These are phyloP conservation scores for Urosaurus nigricauda DNA, from an alignment of 2,797 vertebrate genomes.

Conservation along the genomic window DNA sequence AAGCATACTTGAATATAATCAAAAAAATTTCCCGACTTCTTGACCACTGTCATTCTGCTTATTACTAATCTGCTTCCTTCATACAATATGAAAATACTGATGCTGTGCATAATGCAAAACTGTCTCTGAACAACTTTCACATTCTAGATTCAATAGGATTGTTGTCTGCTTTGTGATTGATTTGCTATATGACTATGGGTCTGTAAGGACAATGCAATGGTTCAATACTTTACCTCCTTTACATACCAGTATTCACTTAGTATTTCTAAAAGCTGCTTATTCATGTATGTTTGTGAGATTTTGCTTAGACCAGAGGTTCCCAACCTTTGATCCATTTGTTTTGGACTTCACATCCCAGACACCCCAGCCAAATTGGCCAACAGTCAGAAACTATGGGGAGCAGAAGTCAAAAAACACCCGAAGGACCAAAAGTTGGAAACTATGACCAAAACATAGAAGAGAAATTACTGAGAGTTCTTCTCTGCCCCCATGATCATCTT, in stretches of 20 bases:
- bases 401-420: too few relatives aligned
- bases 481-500: not conserved
- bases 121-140: not conserved
- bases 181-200: not conserved
- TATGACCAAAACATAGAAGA: not conserved
- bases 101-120: not conserved
- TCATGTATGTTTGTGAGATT: not conserved
- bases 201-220: not conserved
- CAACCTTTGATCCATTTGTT: too few relatives aligned
- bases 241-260: not conserved
- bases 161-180: not conserved
- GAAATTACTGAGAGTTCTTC: not conserved
- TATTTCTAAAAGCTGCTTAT: not conserved
- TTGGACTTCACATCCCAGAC: too few relatives aligned
- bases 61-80: slow-evolving; percentile 14
- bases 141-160: not conserved
- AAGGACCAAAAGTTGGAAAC: too few relatives aligned
- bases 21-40: slow-evolving; percentile 15
- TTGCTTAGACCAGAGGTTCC: not conserved
- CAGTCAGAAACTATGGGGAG: too few relatives aligned
- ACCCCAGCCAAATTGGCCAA: too few relatives aligned
- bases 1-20: slow-evolving; percentile 14
- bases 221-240: not conserved
- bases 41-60: slow-evolving; percentile 48
- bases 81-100: not conserved